These are phyloP conservation scores for Lethenteron reissneri DNA, from an alignment of 2,113 vertebrate genomes.

Conservation along the genomic window DNA sequence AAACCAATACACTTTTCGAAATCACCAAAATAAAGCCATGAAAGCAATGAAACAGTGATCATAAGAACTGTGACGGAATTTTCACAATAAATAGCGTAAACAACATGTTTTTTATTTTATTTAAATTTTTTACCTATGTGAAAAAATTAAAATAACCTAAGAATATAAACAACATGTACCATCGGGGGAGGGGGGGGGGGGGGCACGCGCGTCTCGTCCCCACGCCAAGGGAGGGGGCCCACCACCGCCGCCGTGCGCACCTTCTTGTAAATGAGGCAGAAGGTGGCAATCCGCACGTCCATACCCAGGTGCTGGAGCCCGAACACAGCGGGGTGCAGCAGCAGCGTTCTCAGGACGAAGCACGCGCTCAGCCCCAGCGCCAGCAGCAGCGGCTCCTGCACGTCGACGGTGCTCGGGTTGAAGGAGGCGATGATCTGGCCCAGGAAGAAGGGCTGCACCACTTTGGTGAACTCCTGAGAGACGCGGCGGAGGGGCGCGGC, in stretches of 20 bases:
- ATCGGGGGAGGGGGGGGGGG: too few species aligned
- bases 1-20: too few species aligned
- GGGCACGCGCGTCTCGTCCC: too few species aligned
- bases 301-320: constrained; percentile 89
- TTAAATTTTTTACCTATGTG: too few species aligned
- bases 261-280: constrained; percentile 96
- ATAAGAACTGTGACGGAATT: too few species aligned
- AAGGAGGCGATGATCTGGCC: constrained; percentile 92
- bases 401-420: constrained; percentile 45
- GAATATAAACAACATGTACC: too few species aligned
- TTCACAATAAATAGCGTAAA: too few species aligned
- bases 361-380: constrained; percentile 64
- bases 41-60: too few species aligned
- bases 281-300: constrained; percentile 91
- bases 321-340: constrained; percentile 77
- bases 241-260: constrained; percentile 19
- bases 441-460: constrained; percentile 79
- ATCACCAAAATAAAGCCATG: too few species aligned
- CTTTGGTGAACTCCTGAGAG: constrained; percentile 62
- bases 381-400: constrained; percentile 59
- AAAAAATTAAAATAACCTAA: too few species aligned
- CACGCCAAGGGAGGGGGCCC: too few species aligned
- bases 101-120: too few species aligned
- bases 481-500: constrained; percentile 10
- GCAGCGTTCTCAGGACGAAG: constrained; percentile 54